These are phyloP conservation scores for Crossocerus cetratus DNA, from an alignment of 2,888 invertebrate species.

Conservation along the genomic window DNA sequence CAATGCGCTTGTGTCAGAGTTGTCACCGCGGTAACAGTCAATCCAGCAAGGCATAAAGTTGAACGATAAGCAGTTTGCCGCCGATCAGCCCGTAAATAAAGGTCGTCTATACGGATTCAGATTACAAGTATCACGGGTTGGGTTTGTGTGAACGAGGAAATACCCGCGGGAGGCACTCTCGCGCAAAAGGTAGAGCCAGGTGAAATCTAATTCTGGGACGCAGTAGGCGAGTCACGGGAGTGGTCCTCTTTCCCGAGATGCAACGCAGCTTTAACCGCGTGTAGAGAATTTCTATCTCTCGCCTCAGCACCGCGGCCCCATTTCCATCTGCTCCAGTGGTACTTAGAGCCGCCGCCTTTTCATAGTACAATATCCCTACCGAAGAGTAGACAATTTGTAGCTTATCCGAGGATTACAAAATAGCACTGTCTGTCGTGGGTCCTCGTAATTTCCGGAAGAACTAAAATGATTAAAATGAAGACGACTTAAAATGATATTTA, in stretches of 20 bases:
- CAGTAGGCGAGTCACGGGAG: conserved; percentile 46
- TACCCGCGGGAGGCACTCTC: conserved; percentile 27
- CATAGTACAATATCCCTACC: too few relatives aligned
- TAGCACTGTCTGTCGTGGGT: too few relatives aligned
- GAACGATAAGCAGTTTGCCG: too few relatives aligned
- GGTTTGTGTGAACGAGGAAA: conserved; percentile 10
- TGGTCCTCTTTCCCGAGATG: conserved; percentile 38
- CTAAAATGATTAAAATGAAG: too few relatives aligned
- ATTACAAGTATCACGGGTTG: conserved; percentile 34
- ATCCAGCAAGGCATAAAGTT: too few relatives aligned
- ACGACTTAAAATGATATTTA: too few relatives aligned
- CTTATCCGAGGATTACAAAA: too few relatives aligned
- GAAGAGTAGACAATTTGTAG: too few relatives aligned
- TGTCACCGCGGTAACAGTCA: too few relatives aligned
- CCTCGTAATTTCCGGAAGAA: too few relatives aligned
- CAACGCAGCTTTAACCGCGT: conserved; percentile 51
- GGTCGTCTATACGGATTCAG: conserved; percentile 43
- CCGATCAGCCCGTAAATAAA: neutral
- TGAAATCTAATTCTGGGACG: conserved; percentile 52
- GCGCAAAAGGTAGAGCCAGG: conserved; percentile 33
- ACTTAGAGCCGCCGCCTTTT: too few relatives aligned
- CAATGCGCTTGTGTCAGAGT: too few relatives aligned
- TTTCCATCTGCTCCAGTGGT: conserved; percentile 22
- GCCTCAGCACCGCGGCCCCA: conserved; percentile 40
- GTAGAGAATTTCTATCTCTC: conserved; percentile 39